phyloP scores from a whole-genome alignment of 35 echinoderm and acorn worm genomes.

The Eucidaris tribuloides region DNA sequence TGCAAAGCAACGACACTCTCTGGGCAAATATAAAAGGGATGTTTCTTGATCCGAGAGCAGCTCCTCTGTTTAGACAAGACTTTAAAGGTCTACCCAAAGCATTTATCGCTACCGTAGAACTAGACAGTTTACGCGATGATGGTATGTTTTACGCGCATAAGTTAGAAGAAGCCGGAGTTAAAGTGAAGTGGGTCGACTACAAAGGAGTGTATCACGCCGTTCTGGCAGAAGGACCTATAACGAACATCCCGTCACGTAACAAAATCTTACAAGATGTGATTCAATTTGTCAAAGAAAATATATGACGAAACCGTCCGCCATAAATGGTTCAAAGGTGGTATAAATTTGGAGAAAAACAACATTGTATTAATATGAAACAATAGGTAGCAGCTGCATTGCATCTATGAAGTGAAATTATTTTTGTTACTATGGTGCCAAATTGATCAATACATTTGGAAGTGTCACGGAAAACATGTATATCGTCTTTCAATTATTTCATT shows the following conservation, averaged over 20 bases:
- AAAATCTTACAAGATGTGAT: background rate
- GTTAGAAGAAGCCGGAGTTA: constrained; percentile 52
- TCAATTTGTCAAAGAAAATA: background rate
- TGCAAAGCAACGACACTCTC: constrained; percentile 18
- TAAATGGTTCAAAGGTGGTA: no score
- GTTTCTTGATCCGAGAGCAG: constrained; percentile 28
- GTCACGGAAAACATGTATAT: no score
- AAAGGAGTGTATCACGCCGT: constrained; percentile 59
- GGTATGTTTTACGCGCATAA: constrained; percentile 70
- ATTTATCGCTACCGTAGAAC: constrained; percentile 66
- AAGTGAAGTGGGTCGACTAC: constrained; percentile 59
- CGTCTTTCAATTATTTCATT: no score
- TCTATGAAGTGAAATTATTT: no score
- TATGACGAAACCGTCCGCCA: no score
- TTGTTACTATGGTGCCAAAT: no score
- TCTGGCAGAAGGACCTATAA: background rate
- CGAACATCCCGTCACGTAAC: background rate
- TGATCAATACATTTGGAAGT: no score
- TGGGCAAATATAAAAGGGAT: constrained; percentile 42
- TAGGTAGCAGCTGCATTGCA: no score
- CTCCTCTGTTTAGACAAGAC: constrained; percentile 32
- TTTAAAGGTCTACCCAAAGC: constrained; percentile 69
- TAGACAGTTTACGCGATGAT: constrained; percentile 81
- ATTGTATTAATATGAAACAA: no score
- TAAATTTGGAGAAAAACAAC: no score